Evolutionary conservation across 2,113 vertebrate species (phyloP), one percentile per base, ranked within the genome.

Genomic region (Tychaedon coryphoeus): DNA sequence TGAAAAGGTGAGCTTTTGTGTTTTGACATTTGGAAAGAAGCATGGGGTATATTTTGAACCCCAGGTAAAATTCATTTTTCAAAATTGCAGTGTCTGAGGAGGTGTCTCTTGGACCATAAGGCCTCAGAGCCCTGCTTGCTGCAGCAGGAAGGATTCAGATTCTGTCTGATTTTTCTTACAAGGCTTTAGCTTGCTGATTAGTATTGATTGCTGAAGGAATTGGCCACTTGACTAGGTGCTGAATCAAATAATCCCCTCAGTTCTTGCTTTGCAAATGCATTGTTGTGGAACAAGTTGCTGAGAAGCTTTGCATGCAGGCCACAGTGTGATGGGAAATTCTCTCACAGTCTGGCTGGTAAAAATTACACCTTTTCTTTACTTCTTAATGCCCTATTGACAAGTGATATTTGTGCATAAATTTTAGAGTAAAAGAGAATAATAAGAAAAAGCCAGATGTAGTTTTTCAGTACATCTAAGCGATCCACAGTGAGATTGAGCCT

Each of bases 171-270:
- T 97, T 98, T 97, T 97, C 79, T 97, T 88, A 77, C 40, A 92
- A 96, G 93, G 86, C 88, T 95, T 94, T 87, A 94, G 91, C 80
- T 80, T 54, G 92, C 97, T 98, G 97, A 98, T 98, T 98, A 97
- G 92, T 98, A 98, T 98, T 98, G 98, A 98, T 98, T 97, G 97
- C 92, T 93, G 86, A 95, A 88, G 91, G 97, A 98, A 98, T 97
- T 97, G 98, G 97, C 97, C 95, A 95, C 97, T 98, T 98, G 95
- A 98, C 97, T 98, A 95, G 96, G 97, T 96, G 94, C 95, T 95
- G 96, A 97, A 98, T 98, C 98, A 98, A 98, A 98, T 98, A 98
- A 98, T 98, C 97, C 95, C 84, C 76, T 97, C 95, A 45, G 38
- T 97, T 98, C 95, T 96, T 88, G 88, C 96, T 97, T 97, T 94